These are phyloP conservation scores for Phyllotis vaccarum DNA, from an alignment of 2,797 vertebrate genomes.

Conservation along the genomic window DNA sequence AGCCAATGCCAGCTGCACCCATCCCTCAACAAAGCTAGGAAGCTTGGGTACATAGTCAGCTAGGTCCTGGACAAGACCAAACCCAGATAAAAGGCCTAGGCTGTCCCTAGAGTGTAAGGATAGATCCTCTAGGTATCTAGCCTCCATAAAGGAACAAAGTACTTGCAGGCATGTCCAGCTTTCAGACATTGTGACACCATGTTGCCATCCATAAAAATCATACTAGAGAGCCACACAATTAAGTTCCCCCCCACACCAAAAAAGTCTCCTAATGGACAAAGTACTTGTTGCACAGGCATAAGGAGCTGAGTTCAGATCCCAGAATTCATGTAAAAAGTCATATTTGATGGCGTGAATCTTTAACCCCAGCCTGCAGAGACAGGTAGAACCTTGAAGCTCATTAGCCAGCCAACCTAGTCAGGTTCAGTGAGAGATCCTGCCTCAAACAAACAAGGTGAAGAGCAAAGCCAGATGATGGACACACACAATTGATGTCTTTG, in stretches of 20 bases:
- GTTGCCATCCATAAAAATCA: neutral
- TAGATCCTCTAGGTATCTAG: rapidly evolving
- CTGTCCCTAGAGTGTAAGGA: neutral
- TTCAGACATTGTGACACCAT: neutral
- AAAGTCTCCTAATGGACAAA: too few relatives aligned
- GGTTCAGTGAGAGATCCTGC: neutral
- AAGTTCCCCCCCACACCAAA: neutral
- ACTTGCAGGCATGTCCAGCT: too few relatives aligned
- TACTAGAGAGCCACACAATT: neutral
- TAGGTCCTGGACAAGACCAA: neutral
- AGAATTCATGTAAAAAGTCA: neutral
- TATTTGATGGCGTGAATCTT: neutral
- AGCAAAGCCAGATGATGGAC: neutral
- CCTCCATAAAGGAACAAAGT: neutral
- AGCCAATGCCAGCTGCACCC: neutral
- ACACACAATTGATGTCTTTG: neutral
- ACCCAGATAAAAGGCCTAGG: neutral
- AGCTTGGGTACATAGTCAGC: neutral
- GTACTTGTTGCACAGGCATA: neutral
- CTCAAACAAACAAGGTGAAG: neutral
- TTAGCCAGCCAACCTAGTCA: neutral
- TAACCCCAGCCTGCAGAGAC: neutral
- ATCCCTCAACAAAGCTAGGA: neutral
- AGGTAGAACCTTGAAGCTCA: neutral
- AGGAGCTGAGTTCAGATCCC: neutral